Evolutionary conservation across 2,113 vertebrate genomes (phyloP).

Genomic region (Neogale vison): DNA sequence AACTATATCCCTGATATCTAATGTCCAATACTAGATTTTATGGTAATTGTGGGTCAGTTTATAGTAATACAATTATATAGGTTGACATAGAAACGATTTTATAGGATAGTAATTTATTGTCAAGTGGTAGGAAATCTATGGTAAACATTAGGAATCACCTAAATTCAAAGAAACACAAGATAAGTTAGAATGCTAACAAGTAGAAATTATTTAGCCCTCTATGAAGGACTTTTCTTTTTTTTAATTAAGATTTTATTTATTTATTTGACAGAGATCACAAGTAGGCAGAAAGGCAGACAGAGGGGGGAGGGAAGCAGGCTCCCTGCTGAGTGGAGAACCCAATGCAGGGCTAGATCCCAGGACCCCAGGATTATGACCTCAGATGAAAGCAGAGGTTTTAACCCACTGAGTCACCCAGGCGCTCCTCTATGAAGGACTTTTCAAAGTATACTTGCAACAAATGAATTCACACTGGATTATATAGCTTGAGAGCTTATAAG

Average conservation of each 20-base stretch:
- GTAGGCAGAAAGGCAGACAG: no score
- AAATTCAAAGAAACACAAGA: background rate
- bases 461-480: background rate
- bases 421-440: background rate
- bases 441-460: background rate
- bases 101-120: background rate
- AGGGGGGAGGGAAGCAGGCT: no score
- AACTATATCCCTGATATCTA: background rate
- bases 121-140: background rate
- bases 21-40: background rate
- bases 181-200: background rate
- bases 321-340: no score
- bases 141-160: background rate
- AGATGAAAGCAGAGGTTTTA: no score
- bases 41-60: background rate
- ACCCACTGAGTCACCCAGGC: no score
- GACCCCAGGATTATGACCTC: no score
- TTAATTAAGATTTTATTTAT: no score
- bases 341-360: no score
- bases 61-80: background rate
- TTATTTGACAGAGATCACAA: no score
- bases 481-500: background rate
- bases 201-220: background rate
- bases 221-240: background rate
- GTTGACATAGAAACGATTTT: background rate